Base-by-base conservation (phyloP, 2,888 invertebrate genomes). In the Cepaea hortensis region DNA sequence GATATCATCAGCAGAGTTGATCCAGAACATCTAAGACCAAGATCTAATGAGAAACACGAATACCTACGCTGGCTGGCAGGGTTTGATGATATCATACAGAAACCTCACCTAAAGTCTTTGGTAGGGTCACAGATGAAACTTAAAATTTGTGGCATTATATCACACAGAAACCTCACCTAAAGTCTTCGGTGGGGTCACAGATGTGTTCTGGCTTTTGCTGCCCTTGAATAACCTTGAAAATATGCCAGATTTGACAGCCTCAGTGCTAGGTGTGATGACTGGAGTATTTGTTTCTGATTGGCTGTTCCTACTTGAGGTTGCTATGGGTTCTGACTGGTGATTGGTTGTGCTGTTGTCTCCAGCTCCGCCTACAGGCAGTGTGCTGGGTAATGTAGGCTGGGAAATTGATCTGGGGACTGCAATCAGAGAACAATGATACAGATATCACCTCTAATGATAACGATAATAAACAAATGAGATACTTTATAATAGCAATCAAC, bases 141-240 rank as follows among this genome's bases (percentile, higher is more conserved):
- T 55, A 55, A 55, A 55, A 55, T 55, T 9, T 55, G 55, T 55
- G 55, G 55, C 55, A 55, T 55, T 55, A 55, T 55, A 9, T 55
- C 5, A 11, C 15, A 3, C 46, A 7, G 23, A 9, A 62, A 9
- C 0, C 81, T 55, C 48, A 87, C 87, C 84, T 75, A 87, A 75
- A 65, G 80, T 84, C 13, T 84, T 87, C 6, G 87, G 87, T n/a
- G 84, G 87, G 35, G 76, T 73, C 2, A 48, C 80, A 18, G 81
- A 70, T 18, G 86, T n/a, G 13, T 9, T 46, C 15, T 81, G 86
- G 13, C 61, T 70, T 77, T 87, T 88, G 84, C 90, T 91, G 61
- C 82, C 86, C 76, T 92, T 91, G 84, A 94, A 94, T 15, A 93
- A 87, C 18, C 93, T 89, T 7, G 93, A 93, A 89, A 94, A 93